These are phyloP conservation scores for Dissostichus mawsoni DNA, from an alignment of 2,113 vertebrate species.

Conservation along the genomic window DNA sequence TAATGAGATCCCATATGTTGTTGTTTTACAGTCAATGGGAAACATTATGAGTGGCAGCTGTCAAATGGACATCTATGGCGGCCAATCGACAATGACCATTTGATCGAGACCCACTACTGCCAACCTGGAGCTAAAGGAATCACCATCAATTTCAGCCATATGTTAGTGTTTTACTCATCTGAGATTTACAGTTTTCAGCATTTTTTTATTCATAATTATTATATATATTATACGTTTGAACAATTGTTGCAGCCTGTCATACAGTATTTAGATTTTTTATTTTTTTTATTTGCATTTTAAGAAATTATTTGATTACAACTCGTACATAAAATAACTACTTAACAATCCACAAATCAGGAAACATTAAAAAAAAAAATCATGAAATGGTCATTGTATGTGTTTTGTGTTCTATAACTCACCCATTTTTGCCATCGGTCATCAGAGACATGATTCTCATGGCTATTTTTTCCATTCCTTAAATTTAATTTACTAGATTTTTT, in stretches of 20 bases:
- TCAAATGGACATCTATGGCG: slow-evolving; percentile 44
- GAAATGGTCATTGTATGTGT: too few species aligned
- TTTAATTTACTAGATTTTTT: too few species aligned
- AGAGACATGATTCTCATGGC: too few species aligned
- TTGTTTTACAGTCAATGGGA: slow-evolving; percentile 48
- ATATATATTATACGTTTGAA: neutral
- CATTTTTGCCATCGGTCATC: too few species aligned
- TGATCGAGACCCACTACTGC: slow-evolving; percentile 80
- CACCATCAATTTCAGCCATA: slow-evolving; percentile 39
- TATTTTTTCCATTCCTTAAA: too few species aligned
- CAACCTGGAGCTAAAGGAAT: slow-evolving; percentile 77
- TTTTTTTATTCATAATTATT: neutral
- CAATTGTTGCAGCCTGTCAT: neutral
- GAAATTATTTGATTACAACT: too few species aligned
- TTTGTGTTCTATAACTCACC: too few species aligned
- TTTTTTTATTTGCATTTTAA: too few species aligned
- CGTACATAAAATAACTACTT: too few species aligned
- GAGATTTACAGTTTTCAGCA: too few species aligned
- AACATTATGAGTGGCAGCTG: slow-evolving; percentile 72
- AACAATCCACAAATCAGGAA: too few species aligned
- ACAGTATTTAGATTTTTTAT: neutral
- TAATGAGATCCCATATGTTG: neutral
- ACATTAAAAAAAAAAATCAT: too few species aligned
- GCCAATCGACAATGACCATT: slow-evolving; percentile 59
- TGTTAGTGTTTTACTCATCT: slow-evolving; percentile 52